Conservation (phyloP, 2,113 vertebrate species). For the Dicentrarchus labrax region DNA sequence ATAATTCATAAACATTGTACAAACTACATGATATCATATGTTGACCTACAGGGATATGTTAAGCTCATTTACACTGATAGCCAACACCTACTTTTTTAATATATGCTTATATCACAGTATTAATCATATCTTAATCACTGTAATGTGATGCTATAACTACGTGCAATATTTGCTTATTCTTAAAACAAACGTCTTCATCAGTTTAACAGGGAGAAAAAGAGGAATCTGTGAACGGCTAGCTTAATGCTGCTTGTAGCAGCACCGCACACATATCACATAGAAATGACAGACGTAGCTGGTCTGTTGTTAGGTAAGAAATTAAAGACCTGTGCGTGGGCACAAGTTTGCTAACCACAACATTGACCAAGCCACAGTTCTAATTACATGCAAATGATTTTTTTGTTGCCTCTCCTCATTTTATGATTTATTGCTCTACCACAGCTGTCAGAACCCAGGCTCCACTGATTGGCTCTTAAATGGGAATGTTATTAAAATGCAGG, state of each 20-base stretch:
- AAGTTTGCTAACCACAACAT: conserved; percentile 36
- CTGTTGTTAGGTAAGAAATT: conserved; percentile 47
- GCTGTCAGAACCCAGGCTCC: conserved; percentile 64
- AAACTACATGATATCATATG: not conserved
- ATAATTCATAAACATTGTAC: no score
- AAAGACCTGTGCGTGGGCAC: conserved; percentile 36
- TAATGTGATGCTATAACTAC: not conserved
- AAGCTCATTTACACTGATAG: not conserved
- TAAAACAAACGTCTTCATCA: not conserved
- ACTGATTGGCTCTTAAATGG: conserved; percentile 67
- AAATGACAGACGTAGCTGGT: conserved; percentile 17
- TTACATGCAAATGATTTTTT: conserved; percentile 59
- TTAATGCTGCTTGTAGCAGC: not conserved
- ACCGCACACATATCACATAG: conserved; percentile 22
- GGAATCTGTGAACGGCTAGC: not conserved
- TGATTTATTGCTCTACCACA: conserved; percentile 75
- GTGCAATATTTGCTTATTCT: not conserved
- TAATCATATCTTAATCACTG: not conserved
- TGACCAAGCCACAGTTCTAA: conserved; percentile 61
- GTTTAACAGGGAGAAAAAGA: not conserved
- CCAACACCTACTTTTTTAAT: not conserved
- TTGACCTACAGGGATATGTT: not conserved
- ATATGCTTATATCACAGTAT: not conserved
- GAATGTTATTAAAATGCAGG: conserved; percentile 70
- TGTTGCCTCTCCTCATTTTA: conserved; percentile 37